A percentile compares a stretch with the other conserved stretches of the same genome.
These are phyloP conservation scores for Seira sanloemensis DNA, from an alignment of 2,888 invertebrate species.

Conservation along the genomic window DNA sequence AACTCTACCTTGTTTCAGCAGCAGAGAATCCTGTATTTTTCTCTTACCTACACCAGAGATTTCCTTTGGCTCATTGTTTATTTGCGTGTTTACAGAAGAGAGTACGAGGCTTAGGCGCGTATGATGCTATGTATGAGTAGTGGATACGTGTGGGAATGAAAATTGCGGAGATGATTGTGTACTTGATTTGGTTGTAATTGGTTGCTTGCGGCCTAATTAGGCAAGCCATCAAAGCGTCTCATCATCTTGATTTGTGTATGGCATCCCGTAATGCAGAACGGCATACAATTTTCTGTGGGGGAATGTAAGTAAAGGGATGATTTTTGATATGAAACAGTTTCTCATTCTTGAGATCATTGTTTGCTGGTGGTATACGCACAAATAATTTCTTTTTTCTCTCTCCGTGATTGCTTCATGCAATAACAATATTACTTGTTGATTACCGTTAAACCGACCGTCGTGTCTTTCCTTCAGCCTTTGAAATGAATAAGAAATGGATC, in stretches of 20 bases:
- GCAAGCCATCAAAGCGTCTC: conserved; percentile 57
- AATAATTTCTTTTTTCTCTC: not conserved
- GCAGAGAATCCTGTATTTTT: not conserved
- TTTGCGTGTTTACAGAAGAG: no score
- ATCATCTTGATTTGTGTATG: conserved; percentile 57
- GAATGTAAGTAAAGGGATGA: conserved; percentile 60
- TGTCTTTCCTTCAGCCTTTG: no score
- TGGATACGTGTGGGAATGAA: conserved; percentile 62
- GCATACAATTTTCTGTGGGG: no score
- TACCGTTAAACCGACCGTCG: conserved; percentile 58
- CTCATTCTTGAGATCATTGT: not conserved
- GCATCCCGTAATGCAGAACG: conserved; percentile 46
- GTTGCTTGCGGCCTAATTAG: conserved; percentile 65
- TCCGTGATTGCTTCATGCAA: conserved; percentile 55
- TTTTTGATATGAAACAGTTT: not conserved
- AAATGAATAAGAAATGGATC: conserved; percentile 50
- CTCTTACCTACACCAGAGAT: no score
- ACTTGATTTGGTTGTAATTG: conserved; percentile 61
- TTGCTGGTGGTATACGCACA: conserved; percentile 7
- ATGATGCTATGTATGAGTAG: no score
- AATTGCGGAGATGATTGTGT: conserved; percentile 53
- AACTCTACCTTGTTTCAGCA: not conserved
- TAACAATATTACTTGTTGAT: conserved; percentile 51
- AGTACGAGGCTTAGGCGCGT: no score
- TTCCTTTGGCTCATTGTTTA: not conserved